phyloP scores from a whole-genome alignment of 2,888 invertebrate genomes.

The Falcaria lacertinaria region DNA sequence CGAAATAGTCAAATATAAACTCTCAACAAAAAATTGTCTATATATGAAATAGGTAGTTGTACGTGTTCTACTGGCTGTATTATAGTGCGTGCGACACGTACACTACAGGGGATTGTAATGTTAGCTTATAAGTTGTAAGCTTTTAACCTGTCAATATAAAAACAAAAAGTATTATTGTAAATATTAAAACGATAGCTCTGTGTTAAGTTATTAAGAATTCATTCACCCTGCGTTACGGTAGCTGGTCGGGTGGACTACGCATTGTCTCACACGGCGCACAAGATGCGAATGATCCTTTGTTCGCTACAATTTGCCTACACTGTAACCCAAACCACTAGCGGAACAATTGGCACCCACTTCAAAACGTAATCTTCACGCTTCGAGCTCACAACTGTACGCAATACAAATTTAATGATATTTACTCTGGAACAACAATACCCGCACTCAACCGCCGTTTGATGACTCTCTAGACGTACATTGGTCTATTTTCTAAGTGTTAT shows the following conservation, averaged over 20 bases:
- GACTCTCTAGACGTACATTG: slow-evolving; percentile 35
- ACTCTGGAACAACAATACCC: slow-evolving; percentile 49
- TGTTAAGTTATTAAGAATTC: slow-evolving; percentile 66
- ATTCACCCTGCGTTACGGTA: slow-evolving; percentile 71
- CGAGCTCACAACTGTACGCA: slow-evolving; percentile 38
- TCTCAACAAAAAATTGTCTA: too few relatives aligned
- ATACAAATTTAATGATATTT: slow-evolving; percentile 57
- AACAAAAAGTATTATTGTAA: slow-evolving; percentile 19
- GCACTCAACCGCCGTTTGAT: slow-evolving; percentile 42
- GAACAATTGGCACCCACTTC: slow-evolving; percentile 63
- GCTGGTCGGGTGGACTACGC: slow-evolving; percentile 56
- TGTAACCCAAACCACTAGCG: slow-evolving; percentile 56
- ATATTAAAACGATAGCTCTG: slow-evolving; percentile 26
- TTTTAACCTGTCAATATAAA: slow-evolving; percentile 5
- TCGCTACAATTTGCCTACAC: slow-evolving; percentile 61
- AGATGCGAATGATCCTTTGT: slow-evolving; percentile 72
- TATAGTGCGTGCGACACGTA: too few relatives aligned
- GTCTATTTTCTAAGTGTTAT: slow-evolving; percentile 14
- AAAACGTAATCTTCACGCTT: slow-evolving; percentile 52
- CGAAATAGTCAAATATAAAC: too few relatives aligned
- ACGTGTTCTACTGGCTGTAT: too few relatives aligned
- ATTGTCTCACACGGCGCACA: slow-evolving; percentile 60
- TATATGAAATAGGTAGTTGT: too few relatives aligned
- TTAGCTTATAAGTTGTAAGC: not conserved
- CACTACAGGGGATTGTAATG: too few relatives aligned